phyloP scores from a whole-genome alignment of 1,140 invertebrate species.

The Tribolium madens region DNA sequence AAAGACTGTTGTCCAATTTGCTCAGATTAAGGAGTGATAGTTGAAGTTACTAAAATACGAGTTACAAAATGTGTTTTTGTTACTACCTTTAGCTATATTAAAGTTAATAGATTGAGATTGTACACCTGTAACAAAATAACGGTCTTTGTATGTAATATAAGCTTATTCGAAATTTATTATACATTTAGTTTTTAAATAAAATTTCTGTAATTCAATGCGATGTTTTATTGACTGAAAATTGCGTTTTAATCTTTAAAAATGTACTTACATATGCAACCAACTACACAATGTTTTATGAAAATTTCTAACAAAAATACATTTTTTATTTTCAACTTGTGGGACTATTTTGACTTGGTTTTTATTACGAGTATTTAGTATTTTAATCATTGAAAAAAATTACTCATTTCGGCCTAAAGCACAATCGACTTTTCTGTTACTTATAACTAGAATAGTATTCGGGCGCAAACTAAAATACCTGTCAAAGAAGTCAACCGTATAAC shows the following conservation, averaged over 20 bases:
- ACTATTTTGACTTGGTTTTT: too few species aligned
- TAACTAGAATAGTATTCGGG: too few species aligned
- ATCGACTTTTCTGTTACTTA: too few species aligned
- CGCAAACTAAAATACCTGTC: too few species aligned
- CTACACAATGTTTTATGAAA: too few species aligned
- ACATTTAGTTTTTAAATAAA: slow-evolving; percentile 44
- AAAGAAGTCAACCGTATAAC: not conserved
- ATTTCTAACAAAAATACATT: too few species aligned
- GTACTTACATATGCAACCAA: too few species aligned
- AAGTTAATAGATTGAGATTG: slow-evolving; percentile 17
- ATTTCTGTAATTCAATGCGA: slow-evolving; percentile 12
- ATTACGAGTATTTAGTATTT: too few species aligned
- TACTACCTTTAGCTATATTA: slow-evolving; percentile 12
- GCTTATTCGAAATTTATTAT: slow-evolving; percentile 46
- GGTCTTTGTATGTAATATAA: slow-evolving; percentile 43
- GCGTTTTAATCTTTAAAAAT: too few species aligned
- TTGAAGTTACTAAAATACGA: not conserved
- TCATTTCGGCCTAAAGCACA: too few species aligned
- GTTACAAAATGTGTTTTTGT: slow-evolving; percentile 27
- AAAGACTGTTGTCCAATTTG: slow-evolving; percentile 10
- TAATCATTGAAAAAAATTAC: too few species aligned
- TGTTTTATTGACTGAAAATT: not conserved
- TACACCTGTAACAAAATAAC: slow-evolving; percentile 39
- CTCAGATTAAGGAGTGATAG: slow-evolving; percentile 18
- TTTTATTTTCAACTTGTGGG: too few species aligned